A percentile compares a stretch with the other conserved stretches of the same genome.
phyloP scores from a whole-genome alignment of 1,140 invertebrate genomes.

The Papilio helenus region DNA sequence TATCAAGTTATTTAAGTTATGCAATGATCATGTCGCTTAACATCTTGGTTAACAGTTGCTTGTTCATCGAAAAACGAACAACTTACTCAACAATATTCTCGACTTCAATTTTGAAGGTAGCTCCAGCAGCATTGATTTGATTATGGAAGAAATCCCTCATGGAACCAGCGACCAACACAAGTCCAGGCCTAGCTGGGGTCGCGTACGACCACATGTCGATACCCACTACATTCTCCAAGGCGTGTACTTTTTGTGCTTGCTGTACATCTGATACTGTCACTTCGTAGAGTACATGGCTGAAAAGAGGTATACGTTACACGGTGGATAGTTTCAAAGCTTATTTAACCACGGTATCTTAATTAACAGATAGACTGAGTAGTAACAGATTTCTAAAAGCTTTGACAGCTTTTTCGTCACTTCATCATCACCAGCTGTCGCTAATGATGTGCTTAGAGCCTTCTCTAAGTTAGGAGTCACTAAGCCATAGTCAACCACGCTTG shows the following conservation, averaged over 20 bases:
- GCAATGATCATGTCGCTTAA: no score
- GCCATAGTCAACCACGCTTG: no score
- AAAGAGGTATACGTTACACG: slow-evolving; percentile 31
- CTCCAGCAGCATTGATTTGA: slow-evolving; percentile 41
- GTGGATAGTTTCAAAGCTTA: no score
- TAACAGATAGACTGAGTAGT: no score
- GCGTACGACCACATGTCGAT: slow-evolving; percentile 60
- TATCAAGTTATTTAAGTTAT: no score
- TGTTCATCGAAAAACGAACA: no score
- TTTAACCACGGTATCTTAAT: no score
- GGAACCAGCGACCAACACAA: slow-evolving; percentile 52
- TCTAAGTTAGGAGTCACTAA: no score
- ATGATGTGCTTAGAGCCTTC: no score
- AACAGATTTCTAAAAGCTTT: no score
- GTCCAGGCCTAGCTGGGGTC: slow-evolving; percentile 45
- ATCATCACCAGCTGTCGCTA: no score
- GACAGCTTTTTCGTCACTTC: no score
- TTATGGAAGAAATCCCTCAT: slow-evolving; percentile 47
- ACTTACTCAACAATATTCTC: slow-evolving; percentile 63
- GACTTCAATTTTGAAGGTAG: slow-evolving; percentile 49
- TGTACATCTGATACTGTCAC: slow-evolving; percentile 46
- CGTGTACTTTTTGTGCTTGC: slow-evolving; percentile 48
- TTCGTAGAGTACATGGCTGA: slow-evolving; percentile 55
- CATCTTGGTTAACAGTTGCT: background rate
- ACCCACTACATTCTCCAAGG: slow-evolving; percentile 44